These are phyloP conservation scores for Sminthurides aquaticus DNA, from an alignment of 2,888 invertebrate genomes.

Conservation along the genomic window DNA sequence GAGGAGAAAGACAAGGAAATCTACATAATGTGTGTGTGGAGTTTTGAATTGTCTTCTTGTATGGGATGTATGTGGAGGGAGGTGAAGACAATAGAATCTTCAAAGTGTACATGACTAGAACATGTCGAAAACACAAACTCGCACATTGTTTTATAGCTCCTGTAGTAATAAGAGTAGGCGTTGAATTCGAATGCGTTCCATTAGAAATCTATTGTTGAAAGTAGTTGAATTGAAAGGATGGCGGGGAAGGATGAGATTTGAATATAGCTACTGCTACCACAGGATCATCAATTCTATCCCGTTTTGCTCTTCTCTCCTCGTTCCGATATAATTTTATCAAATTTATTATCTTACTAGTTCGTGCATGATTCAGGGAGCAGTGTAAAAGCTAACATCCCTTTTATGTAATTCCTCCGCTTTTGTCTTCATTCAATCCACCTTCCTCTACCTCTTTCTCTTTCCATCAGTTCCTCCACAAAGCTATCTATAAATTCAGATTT, in stretches of 20 bases:
- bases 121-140: conserved; percentile 26
- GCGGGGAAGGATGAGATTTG: conserved; percentile 10
- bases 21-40: too few species aligned
- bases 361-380: not conserved
- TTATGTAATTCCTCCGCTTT: not conserved
- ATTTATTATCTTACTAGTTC: not conserved
- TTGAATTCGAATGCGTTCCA: conserved; percentile 22
- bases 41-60: too few species aligned
- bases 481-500: not conserved
- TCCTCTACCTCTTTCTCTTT: not conserved
- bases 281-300: conserved; percentile 3
- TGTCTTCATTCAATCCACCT: not conserved
- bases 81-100: conserved; percentile 17
- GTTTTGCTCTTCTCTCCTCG: conserved; percentile 77
- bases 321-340: conserved; percentile 49
- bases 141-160: conserved; percentile 20
- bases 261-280: not conserved
- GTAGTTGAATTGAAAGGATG: conserved; percentile 20
- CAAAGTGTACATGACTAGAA: conserved; percentile 22
- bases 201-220: conserved; percentile 23
- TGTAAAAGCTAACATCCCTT: not conserved
- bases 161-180: conserved; percentile 24
- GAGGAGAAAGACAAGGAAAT: too few species aligned
- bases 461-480: not conserved
- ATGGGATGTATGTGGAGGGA: not conserved